Conservation (phyloP, 30 jellyfish, hydroid and myxozoan genomes). For the Aurelia coerulea region DNA sequence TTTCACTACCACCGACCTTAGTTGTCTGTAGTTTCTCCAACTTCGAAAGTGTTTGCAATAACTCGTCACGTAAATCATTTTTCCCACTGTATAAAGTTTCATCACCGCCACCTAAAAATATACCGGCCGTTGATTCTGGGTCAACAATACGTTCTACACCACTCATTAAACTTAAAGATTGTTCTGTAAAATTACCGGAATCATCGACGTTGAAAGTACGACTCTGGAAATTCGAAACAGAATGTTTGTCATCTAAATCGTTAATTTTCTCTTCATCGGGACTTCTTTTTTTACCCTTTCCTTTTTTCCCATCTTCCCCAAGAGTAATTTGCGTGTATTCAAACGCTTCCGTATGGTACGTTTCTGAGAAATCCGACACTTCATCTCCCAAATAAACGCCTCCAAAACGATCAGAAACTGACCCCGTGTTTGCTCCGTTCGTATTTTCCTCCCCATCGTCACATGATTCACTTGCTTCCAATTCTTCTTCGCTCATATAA, state of each 20-base stretch:
- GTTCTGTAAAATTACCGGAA: slow-evolving; percentile 70
- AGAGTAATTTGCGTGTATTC: slow-evolving; percentile 78
- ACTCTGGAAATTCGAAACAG: slow-evolving; percentile 47
- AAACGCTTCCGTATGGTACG: slow-evolving; percentile 73
- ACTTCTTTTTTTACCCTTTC: slow-evolving; percentile 52
- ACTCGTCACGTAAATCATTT: slow-evolving; percentile 22
- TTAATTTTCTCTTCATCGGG: slow-evolving; percentile 45
- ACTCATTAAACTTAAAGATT: slow-evolving; percentile 55
- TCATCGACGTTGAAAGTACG: slow-evolving; percentile 73
- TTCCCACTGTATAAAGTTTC: slow-evolving; percentile 26
- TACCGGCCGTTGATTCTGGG: slow-evolving; percentile 49
- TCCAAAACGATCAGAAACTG: slow-evolving; percentile 70
- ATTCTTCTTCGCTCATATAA: slow-evolving; percentile 81
- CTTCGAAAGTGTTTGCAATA: slow-evolving; percentile 58
- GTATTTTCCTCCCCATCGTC: slow-evolving; percentile 78
- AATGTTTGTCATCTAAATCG: slow-evolving; percentile 48
- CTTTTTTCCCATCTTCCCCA: slow-evolving; percentile 70
- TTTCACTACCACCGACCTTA: slow-evolving; percentile 52
- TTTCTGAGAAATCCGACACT: slow-evolving; percentile 37
- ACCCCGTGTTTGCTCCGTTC: slow-evolving; percentile 47
- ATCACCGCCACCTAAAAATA: slow-evolving; percentile 48
- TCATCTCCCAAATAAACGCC: slow-evolving; percentile 92
- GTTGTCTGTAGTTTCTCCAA: slow-evolving; percentile 46
- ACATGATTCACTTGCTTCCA: slow-evolving; percentile 41
- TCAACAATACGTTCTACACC: slow-evolving; percentile 77